Percentiles rank a stretch among this genome's conserved stretches.
These are phyloP conservation scores for Psephotus haematonotus DNA, from an alignment of 2,113 vertebrate genomes.

Conservation along the genomic window DNA sequence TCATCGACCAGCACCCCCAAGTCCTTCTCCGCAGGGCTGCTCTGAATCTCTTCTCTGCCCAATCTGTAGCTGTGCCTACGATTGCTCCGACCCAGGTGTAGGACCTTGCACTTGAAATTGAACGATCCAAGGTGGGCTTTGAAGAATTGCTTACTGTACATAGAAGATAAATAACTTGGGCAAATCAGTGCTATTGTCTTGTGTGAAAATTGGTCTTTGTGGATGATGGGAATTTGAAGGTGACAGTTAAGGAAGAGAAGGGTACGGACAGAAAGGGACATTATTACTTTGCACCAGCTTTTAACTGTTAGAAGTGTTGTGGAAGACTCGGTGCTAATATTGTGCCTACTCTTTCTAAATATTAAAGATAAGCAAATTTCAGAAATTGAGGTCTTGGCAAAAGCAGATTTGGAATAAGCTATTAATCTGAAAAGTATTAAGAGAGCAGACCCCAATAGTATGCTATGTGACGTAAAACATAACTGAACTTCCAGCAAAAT, in stretches of 20 bases:
- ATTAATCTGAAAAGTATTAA: conserved; percentile 25
- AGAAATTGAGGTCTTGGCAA: conserved; percentile 45
- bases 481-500: neutral
- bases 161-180: conserved; percentile 1
- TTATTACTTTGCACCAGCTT: neutral
- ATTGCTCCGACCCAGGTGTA: too few relatives aligned
- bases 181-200: conserved; percentile 16
- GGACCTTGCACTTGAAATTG: neutral
- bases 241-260: neutral
- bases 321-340: neutral
- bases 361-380: conserved; percentile 35
- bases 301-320: neutral
- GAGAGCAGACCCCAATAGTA: neutral
- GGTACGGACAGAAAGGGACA: neutral
- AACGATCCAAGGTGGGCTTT: neutral
- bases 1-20: too few relatives aligned
- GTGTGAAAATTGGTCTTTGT: neutral
- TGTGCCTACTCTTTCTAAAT: neutral
- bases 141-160: neutral
- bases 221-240: neutral
- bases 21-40: too few relatives aligned
- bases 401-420: conserved; percentile 38
- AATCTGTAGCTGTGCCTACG: too few relatives aligned
- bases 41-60: too few relatives aligned
- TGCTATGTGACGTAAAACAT: neutral